These are phyloP conservation scores for Schizothorax lantsangensis DNA, from an alignment of 2,797 vertebrate genomes.

Conservation along the genomic window DNA sequence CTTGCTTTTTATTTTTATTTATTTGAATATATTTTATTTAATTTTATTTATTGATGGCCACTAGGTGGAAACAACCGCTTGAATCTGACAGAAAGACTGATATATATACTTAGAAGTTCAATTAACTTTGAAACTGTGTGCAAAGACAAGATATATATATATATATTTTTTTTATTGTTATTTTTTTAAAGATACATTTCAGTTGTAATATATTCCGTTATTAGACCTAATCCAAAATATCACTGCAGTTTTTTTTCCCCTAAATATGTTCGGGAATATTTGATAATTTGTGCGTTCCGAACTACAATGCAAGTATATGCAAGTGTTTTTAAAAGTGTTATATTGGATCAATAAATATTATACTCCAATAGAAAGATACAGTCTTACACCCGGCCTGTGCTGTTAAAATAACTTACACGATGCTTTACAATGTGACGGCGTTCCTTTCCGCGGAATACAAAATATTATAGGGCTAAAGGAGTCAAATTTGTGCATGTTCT, in stretches of 20 bases:
- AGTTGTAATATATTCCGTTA: background rate
- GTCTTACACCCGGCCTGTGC: background rate
- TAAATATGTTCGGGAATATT: background rate
- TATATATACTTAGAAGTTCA: background rate
- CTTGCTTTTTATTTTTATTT: background rate
- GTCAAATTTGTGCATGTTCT: background rate
- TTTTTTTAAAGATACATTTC: background rate
- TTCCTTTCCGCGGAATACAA: background rate
- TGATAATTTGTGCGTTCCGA: background rate
- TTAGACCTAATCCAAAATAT: background rate
- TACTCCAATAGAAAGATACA: background rate
- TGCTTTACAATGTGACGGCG: background rate
- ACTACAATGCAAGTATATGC: background rate
- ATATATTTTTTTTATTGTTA: background rate
- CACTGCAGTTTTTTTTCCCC: fast-evolving
- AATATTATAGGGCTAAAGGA: background rate
- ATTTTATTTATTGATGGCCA: background rate
- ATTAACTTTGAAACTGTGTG: background rate
- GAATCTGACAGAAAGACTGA: background rate
- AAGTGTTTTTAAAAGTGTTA: background rate
- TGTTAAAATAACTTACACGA: background rate
- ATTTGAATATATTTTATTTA: background rate
- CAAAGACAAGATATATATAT: slow-evolving; percentile 2
- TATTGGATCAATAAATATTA: background rate
- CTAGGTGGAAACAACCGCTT: slow-evolving; percentile 35